A percentile compares a stretch with the other conserved stretches of the same genome.
These are phyloP conservation scores for Pyrgus malvae DNA, from an alignment of 2,888 invertebrate genomes.

Conservation along the genomic window DNA sequence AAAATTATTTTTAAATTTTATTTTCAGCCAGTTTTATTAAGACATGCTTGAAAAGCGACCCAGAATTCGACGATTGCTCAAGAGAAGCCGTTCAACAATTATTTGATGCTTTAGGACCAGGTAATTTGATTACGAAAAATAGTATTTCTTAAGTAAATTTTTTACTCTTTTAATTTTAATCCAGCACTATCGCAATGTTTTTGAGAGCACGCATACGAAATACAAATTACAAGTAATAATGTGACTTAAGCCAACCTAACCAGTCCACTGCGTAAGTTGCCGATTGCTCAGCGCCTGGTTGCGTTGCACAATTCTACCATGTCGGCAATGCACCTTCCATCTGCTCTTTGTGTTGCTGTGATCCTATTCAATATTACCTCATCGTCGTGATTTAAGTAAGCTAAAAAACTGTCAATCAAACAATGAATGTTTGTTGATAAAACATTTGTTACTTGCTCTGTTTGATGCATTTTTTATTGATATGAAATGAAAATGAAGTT, in stretches of 20 bases:
- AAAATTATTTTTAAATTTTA: not conserved
- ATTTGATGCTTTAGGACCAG: conserved; percentile 83
- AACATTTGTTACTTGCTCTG: too few relatives aligned
- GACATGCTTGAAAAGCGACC: conserved; percentile 84
- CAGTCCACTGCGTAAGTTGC: conserved; percentile 48
- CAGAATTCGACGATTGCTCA: conserved; percentile 85
- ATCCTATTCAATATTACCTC: conserved; percentile 52
- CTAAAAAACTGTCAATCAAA: conserved; percentile 8
- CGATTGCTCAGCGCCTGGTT: conserved; percentile 50
- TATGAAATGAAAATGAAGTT: too few relatives aligned
- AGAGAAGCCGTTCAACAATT: conserved; percentile 84
- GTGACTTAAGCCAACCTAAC: conserved; percentile 31
- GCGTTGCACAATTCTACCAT: conserved; percentile 52
- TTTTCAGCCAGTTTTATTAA: conserved; percentile 86
- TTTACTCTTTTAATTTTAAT: not conserved
- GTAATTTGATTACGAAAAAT: conserved; percentile 40
- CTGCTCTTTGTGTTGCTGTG: conserved; percentile 40
- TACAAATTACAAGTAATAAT: conserved; percentile 33
- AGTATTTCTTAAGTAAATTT: not conserved
- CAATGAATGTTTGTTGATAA: too few relatives aligned
- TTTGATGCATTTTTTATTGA: too few relatives aligned
- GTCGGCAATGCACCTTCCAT: conserved; percentile 36
- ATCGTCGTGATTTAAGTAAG: conserved; percentile 35
- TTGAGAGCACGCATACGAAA: conserved; percentile 26
- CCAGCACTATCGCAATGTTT: conserved; percentile 17